Percentiles rank a stretch among this genome's conserved stretches.
Evolutionary conservation across 2,888 invertebrate genomes (phyloP).

Genomic region (Entomobrya proxima): DNA sequence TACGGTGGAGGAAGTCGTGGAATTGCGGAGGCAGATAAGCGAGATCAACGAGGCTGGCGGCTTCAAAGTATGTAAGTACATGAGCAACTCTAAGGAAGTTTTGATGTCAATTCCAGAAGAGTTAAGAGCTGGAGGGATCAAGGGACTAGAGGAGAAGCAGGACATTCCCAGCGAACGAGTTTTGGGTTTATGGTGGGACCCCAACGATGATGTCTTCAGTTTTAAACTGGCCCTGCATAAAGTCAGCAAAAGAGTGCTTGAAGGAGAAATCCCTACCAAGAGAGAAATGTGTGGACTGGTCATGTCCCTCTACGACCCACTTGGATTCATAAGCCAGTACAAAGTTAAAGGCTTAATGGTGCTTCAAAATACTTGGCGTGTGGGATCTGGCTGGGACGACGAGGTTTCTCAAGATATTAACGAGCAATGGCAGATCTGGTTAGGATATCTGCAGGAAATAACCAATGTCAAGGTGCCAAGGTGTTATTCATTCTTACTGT

Average conservation of each 20-base stretch:
- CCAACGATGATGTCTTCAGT: not conserved
- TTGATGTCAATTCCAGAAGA: not conserved
- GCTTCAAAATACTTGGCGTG: constrained; percentile 20
- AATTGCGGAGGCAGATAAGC: not conserved
- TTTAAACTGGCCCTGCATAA: not conserved
- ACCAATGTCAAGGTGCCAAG: not conserved
- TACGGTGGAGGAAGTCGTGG: not conserved
- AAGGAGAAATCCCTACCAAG: not conserved
- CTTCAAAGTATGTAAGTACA: constrained; percentile 42
- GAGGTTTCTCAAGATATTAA: not conserved
- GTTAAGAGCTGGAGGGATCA: not conserved
- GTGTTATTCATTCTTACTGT: not conserved
- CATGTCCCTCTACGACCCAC: not conserved
- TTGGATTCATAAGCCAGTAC: constrained; percentile 6
- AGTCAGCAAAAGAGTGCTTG: not conserved
- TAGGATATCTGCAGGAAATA: not conserved
- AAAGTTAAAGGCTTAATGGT: constrained; percentile 42
- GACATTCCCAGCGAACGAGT: not conserved
- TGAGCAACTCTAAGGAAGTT: not conserved
- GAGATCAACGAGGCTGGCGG: not conserved
- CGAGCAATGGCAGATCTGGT: not conserved
- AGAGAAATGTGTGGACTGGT: not conserved
- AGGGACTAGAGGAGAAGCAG: not conserved
- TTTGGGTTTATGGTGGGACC: not conserved
- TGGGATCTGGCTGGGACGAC: constrained; percentile 52